Percentiles rank a stretch among this genome's conserved stretches.
These are phyloP conservation scores for Pasiphila rectangulata DNA, from an alignment of 2,888 invertebrate genomes.

Conservation along the genomic window DNA sequence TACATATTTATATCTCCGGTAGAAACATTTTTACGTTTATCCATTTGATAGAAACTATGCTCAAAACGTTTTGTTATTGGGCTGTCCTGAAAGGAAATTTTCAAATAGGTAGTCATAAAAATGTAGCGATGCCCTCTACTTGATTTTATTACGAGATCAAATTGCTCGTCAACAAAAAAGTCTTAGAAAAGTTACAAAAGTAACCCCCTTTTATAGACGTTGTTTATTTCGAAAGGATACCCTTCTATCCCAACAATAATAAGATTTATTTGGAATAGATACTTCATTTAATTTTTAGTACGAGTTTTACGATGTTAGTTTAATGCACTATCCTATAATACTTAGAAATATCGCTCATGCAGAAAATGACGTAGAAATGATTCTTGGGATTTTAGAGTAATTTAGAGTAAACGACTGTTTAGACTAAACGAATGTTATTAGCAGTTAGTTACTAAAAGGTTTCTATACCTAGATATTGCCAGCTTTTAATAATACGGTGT, in stretches of 20 bases:
- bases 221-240: constrained; percentile 53
- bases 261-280: constrained; percentile 46
- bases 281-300: constrained; percentile 42
- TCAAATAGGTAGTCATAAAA: constrained; percentile 41
- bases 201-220: constrained; percentile 49
- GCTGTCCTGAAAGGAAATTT: constrained; percentile 22
- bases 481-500: no score
- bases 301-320: constrained; percentile 7
- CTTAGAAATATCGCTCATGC: no score
- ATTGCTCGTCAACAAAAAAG: constrained; percentile 49
- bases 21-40: not conserved
- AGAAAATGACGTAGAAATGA: no score
- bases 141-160: constrained; percentile 51
- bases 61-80: constrained; percentile 9
- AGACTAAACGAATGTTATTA: no score
- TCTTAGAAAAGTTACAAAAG: constrained; percentile 35
- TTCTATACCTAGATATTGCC: no score
- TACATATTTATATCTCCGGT: no score
- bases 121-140: constrained; percentile 35
- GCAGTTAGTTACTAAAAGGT: no score
- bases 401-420: no score
- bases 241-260: constrained; percentile 47
- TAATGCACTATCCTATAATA: constrained; percentile 2
- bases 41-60: not conserved
- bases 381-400: no score